A percentile compares a stretch with the other conserved stretches of the same genome.
phyloP scores from a whole-genome alignment of 2,888 invertebrate species.

The Eristalis arbustorum region DNA sequence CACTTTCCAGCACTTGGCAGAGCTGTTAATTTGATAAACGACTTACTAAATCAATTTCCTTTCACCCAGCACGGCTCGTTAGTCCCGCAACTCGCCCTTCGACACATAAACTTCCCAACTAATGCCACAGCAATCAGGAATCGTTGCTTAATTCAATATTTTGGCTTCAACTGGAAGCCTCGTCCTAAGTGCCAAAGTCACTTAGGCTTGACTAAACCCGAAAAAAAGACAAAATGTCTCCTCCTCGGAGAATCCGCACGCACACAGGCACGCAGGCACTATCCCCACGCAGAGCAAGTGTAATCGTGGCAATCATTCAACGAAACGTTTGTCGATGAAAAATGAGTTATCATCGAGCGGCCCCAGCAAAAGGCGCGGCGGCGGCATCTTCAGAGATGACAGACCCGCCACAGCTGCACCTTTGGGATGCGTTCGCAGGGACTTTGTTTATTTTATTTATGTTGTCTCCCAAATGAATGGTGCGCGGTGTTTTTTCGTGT shows the following conservation, averaged over 20 bases:
- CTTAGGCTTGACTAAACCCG: constrained; percentile 29
- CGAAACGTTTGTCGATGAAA: neutral
- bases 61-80: constrained; percentile 28
- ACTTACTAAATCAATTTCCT: constrained; percentile 42
- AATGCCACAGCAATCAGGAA: constrained; percentile 2
- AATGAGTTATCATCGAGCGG: neutral
- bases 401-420: neutral
- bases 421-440: neutral
- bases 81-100: neutral
- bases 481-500: too few relatives aligned
- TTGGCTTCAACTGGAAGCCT: neutral
- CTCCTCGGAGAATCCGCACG: neutral
- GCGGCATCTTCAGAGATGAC: neutral
- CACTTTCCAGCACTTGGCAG: neutral
- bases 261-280: neutral
- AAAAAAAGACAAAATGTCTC: constrained; percentile 3
- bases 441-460: neutral
- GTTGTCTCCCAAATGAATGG: neutral
- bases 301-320: neutral
- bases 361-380: neutral
- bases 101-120: neutral
- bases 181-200: constrained; percentile 41
- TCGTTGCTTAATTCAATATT: constrained; percentile 50
- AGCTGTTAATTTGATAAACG: constrained; percentile 46
- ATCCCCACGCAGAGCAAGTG: neutral